These are phyloP conservation scores for Teleopsis dalmanni DNA, from an alignment of 1,140 invertebrate species.

Conservation along the genomic window DNA sequence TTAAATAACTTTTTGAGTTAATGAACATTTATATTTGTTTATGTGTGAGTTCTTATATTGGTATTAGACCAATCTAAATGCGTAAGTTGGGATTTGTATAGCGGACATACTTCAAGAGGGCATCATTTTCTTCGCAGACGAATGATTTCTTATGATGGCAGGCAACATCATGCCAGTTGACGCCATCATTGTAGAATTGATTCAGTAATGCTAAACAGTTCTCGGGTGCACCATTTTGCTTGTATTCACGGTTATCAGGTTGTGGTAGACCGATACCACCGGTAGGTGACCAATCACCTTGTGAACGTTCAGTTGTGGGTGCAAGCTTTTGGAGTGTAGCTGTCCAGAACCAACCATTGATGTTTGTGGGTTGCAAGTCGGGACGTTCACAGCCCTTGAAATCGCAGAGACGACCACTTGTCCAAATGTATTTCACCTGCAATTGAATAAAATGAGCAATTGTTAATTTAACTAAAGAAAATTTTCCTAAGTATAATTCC, in stretches of 20 bases:
- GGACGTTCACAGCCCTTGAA: conserved; percentile 75
- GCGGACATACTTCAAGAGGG: conserved; percentile 69
- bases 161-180: conserved; percentile 80
- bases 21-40: not conserved
- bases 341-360: conserved; percentile 85
- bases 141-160: conserved; percentile 77
- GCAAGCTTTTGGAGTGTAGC: conserved; percentile 71
- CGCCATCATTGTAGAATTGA: conserved; percentile 78
- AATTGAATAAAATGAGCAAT: conserved; percentile 11
- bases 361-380: conserved; percentile 64
- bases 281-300: conserved; percentile 75
- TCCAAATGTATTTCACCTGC: conserved; percentile 68
- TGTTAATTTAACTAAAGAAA: no score
- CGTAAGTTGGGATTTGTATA: conserved; percentile 68
- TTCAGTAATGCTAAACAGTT: conserved; percentile 73
- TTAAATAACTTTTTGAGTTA: not conserved
- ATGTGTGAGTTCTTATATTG: not conserved
- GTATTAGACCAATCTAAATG: conserved; percentile 45
- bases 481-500: no score
- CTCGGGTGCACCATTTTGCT: conserved; percentile 68
- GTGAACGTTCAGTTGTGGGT: conserved; percentile 62
- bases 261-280: conserved; percentile 73
- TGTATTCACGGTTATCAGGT: conserved; percentile 71
- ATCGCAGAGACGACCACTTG: conserved; percentile 75
- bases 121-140: conserved; percentile 75